phyloP scores from a whole-genome alignment of 2,888 invertebrate species.

The Patella depressa region DNA sequence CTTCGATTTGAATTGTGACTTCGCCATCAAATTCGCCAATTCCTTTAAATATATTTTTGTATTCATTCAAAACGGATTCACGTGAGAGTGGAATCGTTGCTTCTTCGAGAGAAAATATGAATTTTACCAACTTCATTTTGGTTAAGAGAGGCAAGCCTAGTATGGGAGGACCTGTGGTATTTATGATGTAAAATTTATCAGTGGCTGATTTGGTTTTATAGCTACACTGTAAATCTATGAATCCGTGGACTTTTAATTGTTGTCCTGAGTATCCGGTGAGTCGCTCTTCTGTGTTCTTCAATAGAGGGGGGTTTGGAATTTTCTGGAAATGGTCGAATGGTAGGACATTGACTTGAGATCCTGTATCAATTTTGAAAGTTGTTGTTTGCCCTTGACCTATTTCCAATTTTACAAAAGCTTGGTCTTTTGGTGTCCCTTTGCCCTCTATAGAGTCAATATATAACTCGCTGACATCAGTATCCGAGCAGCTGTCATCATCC shows the following conservation, averaged over 20 bases:
- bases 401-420: background rate
- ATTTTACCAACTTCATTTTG: slow-evolving; percentile 15
- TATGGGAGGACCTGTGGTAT: slow-evolving; percentile 8
- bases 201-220: background rate
- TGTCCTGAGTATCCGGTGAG: slow-evolving; percentile 13
- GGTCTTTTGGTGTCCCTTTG: background rate
- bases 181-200: background rate
- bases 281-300: background rate
- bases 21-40: background rate
- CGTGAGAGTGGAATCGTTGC: background rate
- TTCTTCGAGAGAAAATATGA: slow-evolving; percentile 10
- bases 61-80: slow-evolving; percentile 13
- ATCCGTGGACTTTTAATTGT: slow-evolving; percentile 5
- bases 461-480: background rate
- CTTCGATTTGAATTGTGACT: background rate
- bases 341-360: background rate
- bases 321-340: background rate
- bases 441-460: slow-evolving; percentile 3
- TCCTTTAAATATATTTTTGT: background rate
- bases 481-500: background rate
- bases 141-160: slow-evolving; percentile 15
- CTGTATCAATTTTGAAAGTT: background rate
- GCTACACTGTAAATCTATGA: background rate
- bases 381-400: background rate
- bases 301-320: background rate